Evolutionary conservation across 2,797 vertebrate species (phyloP), one percentile per base, ranked within the genome.

Genomic region (Catharus ustulatus): DNA sequence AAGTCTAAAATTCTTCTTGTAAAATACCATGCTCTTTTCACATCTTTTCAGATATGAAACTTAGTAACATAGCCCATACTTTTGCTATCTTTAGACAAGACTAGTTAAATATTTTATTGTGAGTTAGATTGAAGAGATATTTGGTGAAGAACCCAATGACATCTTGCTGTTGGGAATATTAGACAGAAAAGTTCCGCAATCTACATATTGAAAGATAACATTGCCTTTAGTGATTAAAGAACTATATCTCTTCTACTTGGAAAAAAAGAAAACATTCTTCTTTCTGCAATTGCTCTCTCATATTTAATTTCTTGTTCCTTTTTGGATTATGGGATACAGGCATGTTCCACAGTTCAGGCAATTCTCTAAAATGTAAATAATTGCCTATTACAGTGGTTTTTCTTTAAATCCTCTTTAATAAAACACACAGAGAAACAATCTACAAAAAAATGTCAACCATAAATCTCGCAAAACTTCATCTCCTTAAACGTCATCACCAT

Each of bases 401-500:
- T 89, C 76, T 82, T 68, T 48, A 81, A 94, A 95, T 89, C 26
- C 24, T 87, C 82, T 93, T 94, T 74, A 94, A 75, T 83, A 51
- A 85, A 62, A 78, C 27, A 87, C 26, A n/a, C 10, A 73, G 51
- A 67, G 27, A 80, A 81, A 5, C 2, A 61, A 46, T 52, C 14
- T 40, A 9, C 45, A 61, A 30, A 43, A 48, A 69, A 55, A 36
- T 17, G 21, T 32, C 26, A 34, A 11, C 20, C 26, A 76, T 69
- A 66, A 57, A 76, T 59, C 42, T 42, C 0, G 0, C 57, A 89
- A 95, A 94, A 38, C 6, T 77, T 75, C 19, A 89, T 93, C 62
- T 90, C 95, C 72, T 87, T 90, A 95, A 95, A 57, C 27, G 76
- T 94, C 67, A 72, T 43, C 46, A 84, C 86, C 75, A 85, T 78